Conservation (phyloP, 1,140 invertebrate species). For the Cardiocondyla obscurior region DNA sequence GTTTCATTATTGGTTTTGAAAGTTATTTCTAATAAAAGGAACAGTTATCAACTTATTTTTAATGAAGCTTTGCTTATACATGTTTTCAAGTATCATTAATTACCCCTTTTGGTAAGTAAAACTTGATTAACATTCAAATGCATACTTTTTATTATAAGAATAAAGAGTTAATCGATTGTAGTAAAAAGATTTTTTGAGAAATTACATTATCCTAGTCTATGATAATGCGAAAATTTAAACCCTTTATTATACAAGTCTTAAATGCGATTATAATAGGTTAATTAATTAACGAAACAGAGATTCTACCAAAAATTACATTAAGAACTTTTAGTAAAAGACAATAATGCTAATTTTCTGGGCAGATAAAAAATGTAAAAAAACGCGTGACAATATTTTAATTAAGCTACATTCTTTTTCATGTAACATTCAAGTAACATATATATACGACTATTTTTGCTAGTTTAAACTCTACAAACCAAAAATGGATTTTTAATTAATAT, state of each 20-base stretch:
- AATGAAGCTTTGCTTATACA: not conserved
- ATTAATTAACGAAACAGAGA: not conserved
- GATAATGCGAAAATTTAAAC: not conserved
- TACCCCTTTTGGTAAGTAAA: not conserved
- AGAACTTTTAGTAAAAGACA: not conserved
- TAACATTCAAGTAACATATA: not conserved
- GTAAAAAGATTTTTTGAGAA: not conserved
- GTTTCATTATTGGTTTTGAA: not conserved
- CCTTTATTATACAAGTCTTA: slow-evolving; percentile 25
- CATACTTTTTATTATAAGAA: not conserved
- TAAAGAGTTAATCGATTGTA: not conserved
- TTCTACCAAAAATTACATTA: not conserved
- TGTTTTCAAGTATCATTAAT: not conserved
- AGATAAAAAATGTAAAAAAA: no score
- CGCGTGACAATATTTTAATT: no score
- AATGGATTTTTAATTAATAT: slow-evolving; percentile 11
- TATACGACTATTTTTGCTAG: not conserved
- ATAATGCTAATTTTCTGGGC: no score
- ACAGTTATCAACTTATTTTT: no score
- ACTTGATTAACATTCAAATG: not conserved
- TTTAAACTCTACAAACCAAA: slow-evolving; percentile 1
- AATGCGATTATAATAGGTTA: not conserved
- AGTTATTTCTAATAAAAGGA: no score
- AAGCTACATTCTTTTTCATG: not conserved
- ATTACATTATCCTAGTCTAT: not conserved